Conservation (phyloP, 2,797 vertebrate species). For the Galaxias olidus region DNA sequence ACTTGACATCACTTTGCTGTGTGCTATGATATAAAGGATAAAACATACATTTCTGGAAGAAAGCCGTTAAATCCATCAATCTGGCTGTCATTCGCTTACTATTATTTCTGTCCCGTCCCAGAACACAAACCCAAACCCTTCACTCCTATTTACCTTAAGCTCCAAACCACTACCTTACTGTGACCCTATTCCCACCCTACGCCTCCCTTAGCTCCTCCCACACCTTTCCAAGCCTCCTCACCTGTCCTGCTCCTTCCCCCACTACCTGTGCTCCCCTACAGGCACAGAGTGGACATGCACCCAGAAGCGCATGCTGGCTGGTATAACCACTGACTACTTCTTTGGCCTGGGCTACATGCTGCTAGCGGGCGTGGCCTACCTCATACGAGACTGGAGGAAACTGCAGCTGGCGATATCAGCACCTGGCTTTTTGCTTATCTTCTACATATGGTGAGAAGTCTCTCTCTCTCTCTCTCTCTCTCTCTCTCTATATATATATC, state of each 20-base stretch:
- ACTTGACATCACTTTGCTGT: not conserved
- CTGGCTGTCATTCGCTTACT: constrained; percentile 18
- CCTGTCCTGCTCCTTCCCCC: constrained; percentile 13
- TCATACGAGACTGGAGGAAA: constrained; percentile 82
- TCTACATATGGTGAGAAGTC: constrained; percentile 75
- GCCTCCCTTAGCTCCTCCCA: constrained; percentile 3
- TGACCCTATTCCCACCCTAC: constrained; percentile 12
- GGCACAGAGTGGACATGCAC: constrained; percentile 87
- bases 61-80: no score
- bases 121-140: constrained; percentile 26
- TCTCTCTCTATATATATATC: no score
- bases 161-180: constrained; percentile 23
- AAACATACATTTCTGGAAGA: no score
- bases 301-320: constrained; percentile 73
- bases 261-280: constrained; percentile 42
- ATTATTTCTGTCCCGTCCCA: constrained; percentile 18
- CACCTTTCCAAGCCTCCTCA: constrained; percentile 8
- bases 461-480: not conserved
- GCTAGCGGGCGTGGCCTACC: constrained; percentile 80
- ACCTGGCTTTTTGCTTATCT: constrained; percentile 74
- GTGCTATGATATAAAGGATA: no score
- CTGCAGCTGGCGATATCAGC: constrained; percentile 78
- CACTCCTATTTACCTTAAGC: constrained; percentile 19
- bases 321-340: constrained; percentile 73
- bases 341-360: constrained; percentile 81